Percentiles rank a stretch among this genome's conserved stretches.
These are phyloP conservation scores for Poecilia latipinna DNA, from an alignment of 2,113 vertebrate species.

Conservation along the genomic window DNA sequence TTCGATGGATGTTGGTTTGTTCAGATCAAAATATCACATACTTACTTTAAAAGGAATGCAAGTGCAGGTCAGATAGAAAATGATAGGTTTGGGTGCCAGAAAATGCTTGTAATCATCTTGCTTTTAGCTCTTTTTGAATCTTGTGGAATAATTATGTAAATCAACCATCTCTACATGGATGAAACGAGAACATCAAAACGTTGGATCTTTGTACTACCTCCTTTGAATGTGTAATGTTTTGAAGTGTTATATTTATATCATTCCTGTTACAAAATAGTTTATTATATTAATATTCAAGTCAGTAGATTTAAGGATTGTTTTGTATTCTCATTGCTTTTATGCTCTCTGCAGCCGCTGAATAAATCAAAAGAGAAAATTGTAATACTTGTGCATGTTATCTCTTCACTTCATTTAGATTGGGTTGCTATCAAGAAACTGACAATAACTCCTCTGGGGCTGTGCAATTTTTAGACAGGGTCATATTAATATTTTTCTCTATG, in stretches of 20 bases:
- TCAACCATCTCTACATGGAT: conserved; percentile 10
- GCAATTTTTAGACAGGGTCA: conserved; percentile 27
- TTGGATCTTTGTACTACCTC: background rate
- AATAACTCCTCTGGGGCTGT: background rate
- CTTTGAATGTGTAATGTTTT: background rate
- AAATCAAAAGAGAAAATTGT: conserved; percentile 6
- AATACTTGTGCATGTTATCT: conserved; percentile 39
- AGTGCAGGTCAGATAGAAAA: conserved; percentile 2
- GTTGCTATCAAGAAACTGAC: conserved; percentile 22
- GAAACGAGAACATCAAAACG: background rate
- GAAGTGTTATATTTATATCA: background rate
- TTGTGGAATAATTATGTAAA: conserved; percentile 16
- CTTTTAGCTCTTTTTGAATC: conserved; percentile 4
- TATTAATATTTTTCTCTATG: background rate
- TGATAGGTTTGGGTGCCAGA: conserved; percentile 19
- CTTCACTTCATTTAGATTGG: conserved; percentile 11
- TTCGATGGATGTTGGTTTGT: background rate
- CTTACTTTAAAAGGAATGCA: conserved; percentile 1
- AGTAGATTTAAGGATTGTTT: background rate
- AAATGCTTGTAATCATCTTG: conserved; percentile 18
- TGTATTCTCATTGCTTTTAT: conserved; percentile 13
- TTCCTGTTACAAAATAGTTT: conserved; percentile 1
- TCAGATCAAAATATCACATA: background rate
- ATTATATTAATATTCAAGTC: conserved; percentile 11
- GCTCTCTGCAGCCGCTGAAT: conserved; percentile 5